Conservation (phyloP, 2,888 invertebrate genomes). For the Oeneis ivallda region DNA sequence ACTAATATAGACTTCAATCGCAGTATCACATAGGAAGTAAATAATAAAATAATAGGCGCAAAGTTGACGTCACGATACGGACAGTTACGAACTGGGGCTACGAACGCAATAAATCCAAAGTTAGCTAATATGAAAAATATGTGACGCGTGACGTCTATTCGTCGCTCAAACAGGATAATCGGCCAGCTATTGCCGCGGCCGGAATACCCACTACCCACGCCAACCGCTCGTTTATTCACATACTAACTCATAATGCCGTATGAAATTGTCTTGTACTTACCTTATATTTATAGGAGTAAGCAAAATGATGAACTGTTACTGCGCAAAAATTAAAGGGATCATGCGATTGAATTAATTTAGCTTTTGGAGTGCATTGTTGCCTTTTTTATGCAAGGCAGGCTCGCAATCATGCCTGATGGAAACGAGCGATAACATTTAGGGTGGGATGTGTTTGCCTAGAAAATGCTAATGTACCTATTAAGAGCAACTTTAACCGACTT, state of each 20-base stretch:
- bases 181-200: conserved; percentile 69
- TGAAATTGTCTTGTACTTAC: conserved; percentile 21
- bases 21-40: neutral
- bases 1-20: no score
- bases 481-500: no score
- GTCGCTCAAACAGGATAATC: conserved; percentile 74
- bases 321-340: conserved; percentile 20
- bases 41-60: neutral
- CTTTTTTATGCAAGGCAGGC: neutral
- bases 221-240: conserved; percentile 75
- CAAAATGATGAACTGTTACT: conserved; percentile 12
- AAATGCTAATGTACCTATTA: neutral
- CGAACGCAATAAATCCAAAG: conserved; percentile 34
- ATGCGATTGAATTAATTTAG: conserved; percentile 1
- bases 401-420: neutral
- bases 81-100: conserved; percentile 14
- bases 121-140: conserved; percentile 63
- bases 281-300: neutral
- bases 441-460: neutral
- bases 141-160: conserved; percentile 67
- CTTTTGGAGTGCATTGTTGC: neutral
- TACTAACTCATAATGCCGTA: conserved; percentile 36
- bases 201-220: conserved; percentile 77
- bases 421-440: neutral
- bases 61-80: neutral